phyloP scores from a whole-genome alignment of 2,113 vertebrate species.

The Labeo catla region DNA sequence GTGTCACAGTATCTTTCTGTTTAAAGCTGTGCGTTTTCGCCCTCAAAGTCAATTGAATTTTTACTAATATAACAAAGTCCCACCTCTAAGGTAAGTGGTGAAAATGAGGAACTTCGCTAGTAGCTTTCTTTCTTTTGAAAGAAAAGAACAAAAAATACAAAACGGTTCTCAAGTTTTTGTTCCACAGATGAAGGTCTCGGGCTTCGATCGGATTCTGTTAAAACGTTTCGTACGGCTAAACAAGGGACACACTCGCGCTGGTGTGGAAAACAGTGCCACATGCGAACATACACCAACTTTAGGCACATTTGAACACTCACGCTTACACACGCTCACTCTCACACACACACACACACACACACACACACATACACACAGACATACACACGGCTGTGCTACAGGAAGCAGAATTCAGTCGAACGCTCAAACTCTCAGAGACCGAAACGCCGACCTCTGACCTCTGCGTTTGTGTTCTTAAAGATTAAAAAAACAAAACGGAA shows the following conservation, averaged over 20 bases:
- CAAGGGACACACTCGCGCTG: slow-evolving; percentile 6
- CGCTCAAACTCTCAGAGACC: slow-evolving; percentile 42
- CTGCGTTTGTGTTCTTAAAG: slow-evolving; percentile 61
- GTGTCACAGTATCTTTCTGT: slow-evolving; percentile 44
- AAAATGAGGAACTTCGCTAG: slow-evolving; percentile 38
- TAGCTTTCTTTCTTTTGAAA: slow-evolving; percentile 19
- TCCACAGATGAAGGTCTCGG: slow-evolving; percentile 76
- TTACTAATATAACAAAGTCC: slow-evolving; percentile 35
- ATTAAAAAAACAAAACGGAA: slow-evolving; percentile 76
- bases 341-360: slow-evolving; percentile 50
- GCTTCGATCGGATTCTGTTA: slow-evolving; percentile 72
- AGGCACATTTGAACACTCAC: slow-evolving; percentile 42
- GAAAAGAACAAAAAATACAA: slow-evolving; percentile 68
- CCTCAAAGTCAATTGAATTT: not conserved
- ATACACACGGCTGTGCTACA: slow-evolving; percentile 46
- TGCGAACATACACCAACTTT: not conserved
- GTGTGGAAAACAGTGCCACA: slow-evolving; percentile 18
- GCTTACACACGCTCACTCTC: slow-evolving; percentile 46
- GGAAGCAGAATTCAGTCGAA: slow-evolving; percentile 38
- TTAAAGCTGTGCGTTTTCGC: slow-evolving; percentile 35
- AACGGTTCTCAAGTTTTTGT: slow-evolving; percentile 74
- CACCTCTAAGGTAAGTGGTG: slow-evolving; percentile 62
- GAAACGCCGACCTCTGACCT: slow-evolving; percentile 40
- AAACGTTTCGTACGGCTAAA: slow-evolving; percentile 73
- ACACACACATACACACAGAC: slow-evolving; percentile 45